Evolutionary conservation across 2,797 vertebrate species (phyloP), one percentile per base, ranked within the genome.

Genomic region (Phataginus tetradactyla): DNA sequence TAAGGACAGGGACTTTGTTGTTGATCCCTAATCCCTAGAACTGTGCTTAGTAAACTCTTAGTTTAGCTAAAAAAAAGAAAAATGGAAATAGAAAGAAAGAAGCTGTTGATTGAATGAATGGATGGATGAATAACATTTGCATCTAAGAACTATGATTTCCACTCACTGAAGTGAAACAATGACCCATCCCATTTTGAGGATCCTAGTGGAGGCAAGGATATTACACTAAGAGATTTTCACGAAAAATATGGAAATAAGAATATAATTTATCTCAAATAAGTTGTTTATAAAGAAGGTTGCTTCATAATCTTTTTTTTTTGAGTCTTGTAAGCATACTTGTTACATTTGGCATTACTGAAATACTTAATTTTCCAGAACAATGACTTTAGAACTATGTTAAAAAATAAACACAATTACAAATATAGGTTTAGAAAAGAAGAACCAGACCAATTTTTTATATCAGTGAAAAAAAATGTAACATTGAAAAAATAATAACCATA

Each of bases 171-270:
- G 21, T 72, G 15, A 78, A 77, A 81, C 49, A 77, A 77, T 64
- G 51, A 34, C 17, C 4, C 42, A 71, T 45, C 18, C 2, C n/a
- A 3, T 68, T 66, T 75, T 72, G 69, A 90, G 37, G 45, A 55
- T 74, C 15, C 20, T 42, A 75, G 4, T 59, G 77, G 21, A 90
- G 51, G 88, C 4, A 87, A 2, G 77, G 32, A 18, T 53, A 75
- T 53, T 64, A 32, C 8, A 71, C 1, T 39, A 74, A 71, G 27
- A 89, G 20, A 90, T 69, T 81, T 77, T 63, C 32, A 42, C 79
- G 88, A 51, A 94, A 83, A 84, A 39, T 27, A 79, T 55, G n/a
- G 39, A 89, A 91, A 89, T 29, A 29, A n/a, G 39, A 85, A 89
- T 61, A 27, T 59, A 42, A 69, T 75, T 81, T 49, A 68, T 68